Evolutionary conservation across 2,113 vertebrate species (phyloP).

Genomic region (Nannobrachium achirus): DNA sequence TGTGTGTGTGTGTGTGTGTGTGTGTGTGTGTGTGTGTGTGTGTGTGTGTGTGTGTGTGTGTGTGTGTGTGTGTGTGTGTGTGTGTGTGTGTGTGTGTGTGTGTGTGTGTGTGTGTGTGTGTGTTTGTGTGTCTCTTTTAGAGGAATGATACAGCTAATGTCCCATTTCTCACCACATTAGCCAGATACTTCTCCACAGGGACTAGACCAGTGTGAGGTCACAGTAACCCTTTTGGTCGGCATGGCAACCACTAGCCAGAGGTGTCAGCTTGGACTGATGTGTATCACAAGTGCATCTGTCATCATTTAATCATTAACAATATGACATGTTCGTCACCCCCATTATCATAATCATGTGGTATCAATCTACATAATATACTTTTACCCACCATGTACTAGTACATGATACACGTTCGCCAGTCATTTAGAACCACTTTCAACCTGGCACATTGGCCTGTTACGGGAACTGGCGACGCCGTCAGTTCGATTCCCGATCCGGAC

Average conservation of each 20-base stretch:
- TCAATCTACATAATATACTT: conserved; percentile 14
- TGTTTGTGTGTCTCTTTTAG: conserved; percentile 16
- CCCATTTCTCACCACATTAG: conserved; percentile 77
- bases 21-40: conserved; percentile 7
- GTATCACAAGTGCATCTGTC: conserved; percentile 54
- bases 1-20: conserved; percentile 25
- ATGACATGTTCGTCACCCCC: conserved; percentile 31
- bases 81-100: conserved; percentile 15
- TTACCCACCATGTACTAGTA: conserved; percentile 3
- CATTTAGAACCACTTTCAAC: too few relatives aligned
- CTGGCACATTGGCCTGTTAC: too few relatives aligned
- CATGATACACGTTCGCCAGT: too few relatives aligned
- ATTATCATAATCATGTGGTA: conserved; percentile 35
- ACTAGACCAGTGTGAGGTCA: conserved; percentile 56
- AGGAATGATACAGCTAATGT: conserved; percentile 65
- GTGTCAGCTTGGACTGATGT: conserved; percentile 59
- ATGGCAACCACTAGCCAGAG: conserved; percentile 71
- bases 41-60: conserved; percentile 4
- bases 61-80: conserved; percentile 8
- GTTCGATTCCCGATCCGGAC: too few relatives aligned
- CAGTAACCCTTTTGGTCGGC: conserved; percentile 69
- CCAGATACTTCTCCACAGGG: conserved; percentile 69
- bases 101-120: background rate
- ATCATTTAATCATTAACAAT: conserved; percentile 55
- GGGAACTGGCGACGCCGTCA: too few relatives aligned